These are phyloP conservation scores for Bradysia coprophila DNA, from an alignment of 1,140 invertebrate genomes.

Conservation along the genomic window DNA sequence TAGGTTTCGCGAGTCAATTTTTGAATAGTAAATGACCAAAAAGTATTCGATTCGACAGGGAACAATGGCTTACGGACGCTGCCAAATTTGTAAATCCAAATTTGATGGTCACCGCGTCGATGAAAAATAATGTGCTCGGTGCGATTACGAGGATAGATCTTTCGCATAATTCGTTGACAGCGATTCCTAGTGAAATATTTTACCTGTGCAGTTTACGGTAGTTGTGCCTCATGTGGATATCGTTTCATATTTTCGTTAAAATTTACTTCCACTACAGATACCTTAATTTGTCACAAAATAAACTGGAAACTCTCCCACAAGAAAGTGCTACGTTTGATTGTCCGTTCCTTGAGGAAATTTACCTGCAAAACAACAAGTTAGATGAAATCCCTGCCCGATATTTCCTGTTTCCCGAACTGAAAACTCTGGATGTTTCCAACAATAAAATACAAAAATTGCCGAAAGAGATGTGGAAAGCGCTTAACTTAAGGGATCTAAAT, in stretches of 20 bases:
- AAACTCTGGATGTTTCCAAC: slow-evolving; percentile 77
- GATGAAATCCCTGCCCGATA: slow-evolving; percentile 60
- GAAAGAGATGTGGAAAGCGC: slow-evolving; percentile 74
- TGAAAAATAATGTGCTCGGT: slow-evolving; percentile 53
- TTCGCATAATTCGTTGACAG: slow-evolving; percentile 71
- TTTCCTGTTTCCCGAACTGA: slow-evolving; percentile 62
- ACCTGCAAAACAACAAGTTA: slow-evolving; percentile 73
- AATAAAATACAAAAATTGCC: slow-evolving; percentile 83
- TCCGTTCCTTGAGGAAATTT: slow-evolving; percentile 73
- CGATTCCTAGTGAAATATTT: slow-evolving; percentile 67
- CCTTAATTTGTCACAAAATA: slow-evolving; percentile 80
- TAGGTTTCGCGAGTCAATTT: slow-evolving; percentile 3
- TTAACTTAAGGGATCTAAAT: slow-evolving; percentile 77
- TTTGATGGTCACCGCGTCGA: slow-evolving; percentile 47
- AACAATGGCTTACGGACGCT: slow-evolving; percentile 72
- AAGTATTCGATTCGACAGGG: slow-evolving; percentile 14
- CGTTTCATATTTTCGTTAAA: no score
- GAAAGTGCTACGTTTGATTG: slow-evolving; percentile 30
- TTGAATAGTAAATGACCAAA: background rate
- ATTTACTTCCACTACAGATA: no score
- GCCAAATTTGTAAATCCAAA: slow-evolving; percentile 70
- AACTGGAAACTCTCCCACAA: slow-evolving; percentile 51
- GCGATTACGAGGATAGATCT: slow-evolving; percentile 89
- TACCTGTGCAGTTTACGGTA: slow-evolving; percentile 32
- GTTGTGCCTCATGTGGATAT: no score